A percentile compares a stretch with the other conserved stretches of the same genome.
These are phyloP conservation scores for Numida meleagris DNA, from an alignment of 2,113 vertebrate genomes.

Conservation along the genomic window DNA sequence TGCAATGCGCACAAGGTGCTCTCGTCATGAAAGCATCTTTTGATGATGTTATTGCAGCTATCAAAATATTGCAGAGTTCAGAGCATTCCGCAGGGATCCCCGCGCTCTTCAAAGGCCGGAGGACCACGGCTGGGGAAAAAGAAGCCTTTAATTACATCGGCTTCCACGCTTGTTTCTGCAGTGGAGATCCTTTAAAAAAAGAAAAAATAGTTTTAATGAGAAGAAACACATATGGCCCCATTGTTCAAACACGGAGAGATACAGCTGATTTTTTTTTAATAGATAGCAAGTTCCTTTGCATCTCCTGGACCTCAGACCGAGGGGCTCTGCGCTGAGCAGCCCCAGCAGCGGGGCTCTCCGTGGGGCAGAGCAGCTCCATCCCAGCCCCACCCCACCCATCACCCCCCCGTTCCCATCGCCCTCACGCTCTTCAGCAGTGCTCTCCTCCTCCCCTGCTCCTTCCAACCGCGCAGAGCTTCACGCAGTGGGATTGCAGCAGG, in stretches of 20 bases:
- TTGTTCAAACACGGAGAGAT: background rate
- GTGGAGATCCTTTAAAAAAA: background rate
- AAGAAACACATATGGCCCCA: constrained; percentile 18
- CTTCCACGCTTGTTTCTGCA: background rate
- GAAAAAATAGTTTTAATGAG: constrained; percentile 44
- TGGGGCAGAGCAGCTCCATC: background rate
- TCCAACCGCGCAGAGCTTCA: accelerated
- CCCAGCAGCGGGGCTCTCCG: background rate
- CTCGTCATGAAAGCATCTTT: constrained; percentile 52
- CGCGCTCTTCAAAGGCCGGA: constrained; percentile 57
- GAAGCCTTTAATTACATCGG: constrained; percentile 44
- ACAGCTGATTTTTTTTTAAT: background rate
- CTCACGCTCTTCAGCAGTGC: accelerated
- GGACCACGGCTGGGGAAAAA: constrained; percentile 11
- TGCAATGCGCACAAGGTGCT: constrained; percentile 27
- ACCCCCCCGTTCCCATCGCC: accelerated
- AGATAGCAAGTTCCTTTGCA: background rate
- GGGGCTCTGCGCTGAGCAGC: background rate
- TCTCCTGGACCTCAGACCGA: accelerated
- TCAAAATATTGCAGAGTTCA: constrained; percentile 65
- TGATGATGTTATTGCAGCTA: constrained; percentile 63
- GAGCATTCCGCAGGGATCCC: constrained; percentile 40
- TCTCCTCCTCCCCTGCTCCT: background rate
- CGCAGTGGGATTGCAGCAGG: accelerated
- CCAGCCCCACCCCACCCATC: background rate